Percentiles rank a stretch among this genome's conserved stretches.
Evolutionary conservation across 2,113 vertebrate genomes (phyloP).

Genomic region (Leptocoma aspasia): DNA sequence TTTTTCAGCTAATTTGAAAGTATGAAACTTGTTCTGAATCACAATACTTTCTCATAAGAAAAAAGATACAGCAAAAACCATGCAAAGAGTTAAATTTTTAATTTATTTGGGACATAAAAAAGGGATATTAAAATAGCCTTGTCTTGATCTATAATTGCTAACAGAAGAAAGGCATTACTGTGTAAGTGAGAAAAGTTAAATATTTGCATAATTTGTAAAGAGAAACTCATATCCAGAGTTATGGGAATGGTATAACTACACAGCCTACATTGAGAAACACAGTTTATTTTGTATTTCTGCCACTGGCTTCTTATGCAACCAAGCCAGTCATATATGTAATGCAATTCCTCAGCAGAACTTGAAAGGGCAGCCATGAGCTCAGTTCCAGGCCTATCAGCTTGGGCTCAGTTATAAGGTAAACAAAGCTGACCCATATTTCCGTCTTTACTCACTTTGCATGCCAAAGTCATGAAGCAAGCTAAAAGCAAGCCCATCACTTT

Average conservation of each 20-base stretch:
- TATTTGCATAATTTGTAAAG: neutral
- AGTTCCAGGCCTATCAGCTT: neutral
- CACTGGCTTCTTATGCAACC: neutral
- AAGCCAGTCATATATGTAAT: rapidly evolving
- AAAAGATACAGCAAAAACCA: neutral
- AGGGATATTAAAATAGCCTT: neutral
- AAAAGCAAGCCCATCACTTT: neutral
- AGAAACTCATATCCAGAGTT: neutral
- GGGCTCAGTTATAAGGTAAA: neutral
- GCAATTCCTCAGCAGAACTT: neutral
- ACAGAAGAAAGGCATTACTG: neutral
- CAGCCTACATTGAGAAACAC: neutral
- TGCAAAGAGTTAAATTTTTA: neutral
- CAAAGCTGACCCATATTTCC: neutral
- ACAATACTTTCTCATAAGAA: neutral
- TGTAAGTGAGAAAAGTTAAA: neutral
- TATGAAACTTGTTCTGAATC: neutral
- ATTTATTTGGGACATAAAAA: neutral
- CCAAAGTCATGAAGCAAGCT: neutral
- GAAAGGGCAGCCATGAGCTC: neutral
- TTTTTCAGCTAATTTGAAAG: neutral
- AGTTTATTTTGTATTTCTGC: neutral
- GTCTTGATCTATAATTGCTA: neutral
- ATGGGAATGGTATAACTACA: neutral
- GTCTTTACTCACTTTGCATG: neutral